Base-by-base conservation (phyloP, 2,888 invertebrate genomes). In the Polydrusus pterygomalis region DNA sequence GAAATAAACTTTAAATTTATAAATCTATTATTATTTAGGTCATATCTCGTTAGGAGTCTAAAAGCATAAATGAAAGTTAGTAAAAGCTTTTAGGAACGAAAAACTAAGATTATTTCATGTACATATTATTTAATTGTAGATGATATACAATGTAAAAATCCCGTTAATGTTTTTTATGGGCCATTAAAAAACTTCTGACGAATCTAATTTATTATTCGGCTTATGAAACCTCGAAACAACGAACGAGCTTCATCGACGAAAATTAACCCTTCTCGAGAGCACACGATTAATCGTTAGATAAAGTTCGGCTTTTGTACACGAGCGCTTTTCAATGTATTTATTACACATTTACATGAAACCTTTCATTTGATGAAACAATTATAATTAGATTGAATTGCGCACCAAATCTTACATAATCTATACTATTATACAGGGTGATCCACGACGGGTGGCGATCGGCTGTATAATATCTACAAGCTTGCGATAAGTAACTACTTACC, bases 141-240 rank as follows among this genome's bases (percentile, higher is more conserved):
- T 25, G 25, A 5, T 25, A 1, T 3, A 25, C 25, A 25, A 25
- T 3, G 2, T 25, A 25, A 25, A 5, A 25, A 25, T 25, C 10
- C 20, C 51, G 51, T 51, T 51, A 51, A 51, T 51, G 25, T 51
- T 51, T 18, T 51, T 51, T 51, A 51, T 51, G 18, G 25, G 20
- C 51, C 51, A 51, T 51, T 51, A 51, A 51, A 51, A 51, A 51
- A 51, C 51, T 51, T 51, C 51, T 51, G 51, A 51, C 51, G 51
- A 51, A 51, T 51, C 51, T 51, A 20, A 51, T 51, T 51, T 51
- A 51, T 51, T n/a, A 51, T 51, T 51, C 51, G 51, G 51, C 20
- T 20, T 51, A 13, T 3, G 25, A 51, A 51, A 51, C 51, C 51
- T 20, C 51, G 51, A 51, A 51, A 51, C 51, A 51, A 25, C 20